These are phyloP conservation scores for Gonioctena quinquepunctata DNA, from an alignment of 1,140 invertebrate species.

Conservation along the genomic window DNA sequence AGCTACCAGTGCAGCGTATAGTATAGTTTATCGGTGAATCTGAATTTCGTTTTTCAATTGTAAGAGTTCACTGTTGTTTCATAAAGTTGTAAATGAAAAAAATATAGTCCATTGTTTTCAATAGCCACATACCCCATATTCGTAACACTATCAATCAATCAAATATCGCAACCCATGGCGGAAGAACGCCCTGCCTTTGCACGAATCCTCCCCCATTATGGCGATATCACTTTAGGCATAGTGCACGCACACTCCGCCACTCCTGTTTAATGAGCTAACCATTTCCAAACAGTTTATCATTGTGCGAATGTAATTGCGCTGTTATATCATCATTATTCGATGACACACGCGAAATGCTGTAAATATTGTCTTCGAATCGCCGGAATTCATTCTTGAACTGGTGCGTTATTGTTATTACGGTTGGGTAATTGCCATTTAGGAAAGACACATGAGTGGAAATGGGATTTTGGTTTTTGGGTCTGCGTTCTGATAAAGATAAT, in stretches of 20 bases:
- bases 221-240: conserved; percentile 19
- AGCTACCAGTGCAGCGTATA: too few relatives aligned
- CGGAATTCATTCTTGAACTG: conserved; percentile 24
- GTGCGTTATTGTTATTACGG: not conserved
- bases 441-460: not conserved
- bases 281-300: conserved; percentile 48
- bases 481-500: too few relatives aligned
- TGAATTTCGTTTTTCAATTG: too few relatives aligned
- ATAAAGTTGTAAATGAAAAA: too few relatives aligned
- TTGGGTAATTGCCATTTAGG: not conserved
- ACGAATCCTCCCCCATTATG: conserved; percentile 15
- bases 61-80: too few relatives aligned
- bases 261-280: conserved; percentile 45
- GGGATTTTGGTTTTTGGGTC: too few relatives aligned
- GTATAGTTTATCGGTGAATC: too few relatives aligned
- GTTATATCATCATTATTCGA: conserved; percentile 47
- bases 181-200: not conserved
- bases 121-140: too few relatives aligned
- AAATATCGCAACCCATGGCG: conserved; percentile 2
- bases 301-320: conserved; percentile 45
- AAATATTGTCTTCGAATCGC: conserved; percentile 31
- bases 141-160: too few relatives aligned
- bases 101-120: too few relatives aligned
- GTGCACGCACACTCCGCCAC: conserved; percentile 38
- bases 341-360: conserved; percentile 27